These are phyloP conservation scores for Chironomus tentans DNA, from an alignment of 2,888 invertebrate species.

Conservation along the genomic window DNA sequence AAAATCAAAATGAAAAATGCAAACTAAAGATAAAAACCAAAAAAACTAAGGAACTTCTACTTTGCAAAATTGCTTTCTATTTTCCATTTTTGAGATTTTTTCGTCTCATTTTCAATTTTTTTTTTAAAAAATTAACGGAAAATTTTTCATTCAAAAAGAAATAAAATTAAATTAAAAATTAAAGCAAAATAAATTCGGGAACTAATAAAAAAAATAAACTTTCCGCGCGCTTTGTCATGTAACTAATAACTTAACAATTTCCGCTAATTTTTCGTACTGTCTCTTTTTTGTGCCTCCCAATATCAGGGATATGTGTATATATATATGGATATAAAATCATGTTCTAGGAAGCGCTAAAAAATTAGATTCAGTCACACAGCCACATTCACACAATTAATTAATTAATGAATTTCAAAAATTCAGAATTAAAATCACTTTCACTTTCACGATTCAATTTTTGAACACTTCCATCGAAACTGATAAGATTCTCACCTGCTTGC, in stretches of 20 bases:
- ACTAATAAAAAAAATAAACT: background rate
- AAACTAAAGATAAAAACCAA: background rate
- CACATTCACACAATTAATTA: background rate
- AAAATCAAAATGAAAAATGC: background rate
- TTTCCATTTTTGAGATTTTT: constrained; percentile 11
- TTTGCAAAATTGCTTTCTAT: background rate
- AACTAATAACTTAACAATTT: background rate
- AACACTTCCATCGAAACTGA: background rate
- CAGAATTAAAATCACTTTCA: background rate
- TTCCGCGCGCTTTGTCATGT: background rate
- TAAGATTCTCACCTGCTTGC: constrained; percentile 56
- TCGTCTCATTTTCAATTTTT: background rate
- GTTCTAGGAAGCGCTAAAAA: background rate
- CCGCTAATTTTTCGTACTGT: background rate
- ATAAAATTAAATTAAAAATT: no score
- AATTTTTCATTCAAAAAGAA: background rate
- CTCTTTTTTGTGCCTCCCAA: constrained; percentile 25
- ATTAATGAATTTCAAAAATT: background rate
- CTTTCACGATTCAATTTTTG: background rate
- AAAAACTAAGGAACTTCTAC: background rate
- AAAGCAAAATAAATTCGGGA: no score
- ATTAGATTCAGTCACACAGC: background rate
- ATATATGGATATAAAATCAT: background rate
- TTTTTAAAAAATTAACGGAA: constrained; percentile 20
- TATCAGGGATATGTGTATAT: background rate